A percentile compares a stretch with the other conserved stretches of the same genome.
These are phyloP conservation scores for Amblyjoppa proteus DNA, from an alignment of 2,888 invertebrate species.

Conservation along the genomic window DNA sequence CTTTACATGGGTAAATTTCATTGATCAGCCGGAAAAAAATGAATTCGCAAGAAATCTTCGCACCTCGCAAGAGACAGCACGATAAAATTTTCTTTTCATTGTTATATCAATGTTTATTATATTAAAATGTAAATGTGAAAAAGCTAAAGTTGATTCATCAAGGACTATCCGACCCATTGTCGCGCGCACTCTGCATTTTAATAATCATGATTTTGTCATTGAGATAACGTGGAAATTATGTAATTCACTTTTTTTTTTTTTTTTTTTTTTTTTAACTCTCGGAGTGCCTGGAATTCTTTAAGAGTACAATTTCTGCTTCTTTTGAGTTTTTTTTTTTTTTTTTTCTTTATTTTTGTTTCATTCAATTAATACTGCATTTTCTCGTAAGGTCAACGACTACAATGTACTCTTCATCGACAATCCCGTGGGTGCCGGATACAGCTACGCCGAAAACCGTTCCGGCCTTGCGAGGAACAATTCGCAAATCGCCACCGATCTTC, in stretches of 20 bases:
- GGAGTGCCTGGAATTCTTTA: background rate
- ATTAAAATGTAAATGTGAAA: background rate
- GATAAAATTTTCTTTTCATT: background rate
- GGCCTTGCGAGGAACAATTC: conserved; percentile 87
- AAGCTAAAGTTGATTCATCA: background rate
- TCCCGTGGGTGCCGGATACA: conserved; percentile 95
- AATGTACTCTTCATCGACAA: conserved; percentile 96
- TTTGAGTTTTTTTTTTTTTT: background rate
- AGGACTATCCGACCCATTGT: background rate
- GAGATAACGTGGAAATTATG: background rate
- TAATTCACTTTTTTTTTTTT: background rate
- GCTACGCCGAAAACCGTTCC: conserved; percentile 89
- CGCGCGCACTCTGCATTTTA: background rate
- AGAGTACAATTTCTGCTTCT: background rate
- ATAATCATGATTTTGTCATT: background rate
- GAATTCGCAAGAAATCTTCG: background rate
- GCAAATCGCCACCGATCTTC: conserved; percentile 91
- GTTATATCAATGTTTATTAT: background rate
- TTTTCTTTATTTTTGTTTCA: background rate
- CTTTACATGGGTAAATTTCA: conserved; percentile 90
- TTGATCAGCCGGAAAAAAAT: background rate
- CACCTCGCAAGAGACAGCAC: background rate
- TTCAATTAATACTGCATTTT: background rate
- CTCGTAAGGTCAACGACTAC: conserved; percentile 89
- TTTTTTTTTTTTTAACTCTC: background rate